Percentiles rank a stretch among this genome's conserved stretches.
phyloP scores from a whole-genome alignment of 2,888 invertebrate species.

The Conus canariensis region DNA sequence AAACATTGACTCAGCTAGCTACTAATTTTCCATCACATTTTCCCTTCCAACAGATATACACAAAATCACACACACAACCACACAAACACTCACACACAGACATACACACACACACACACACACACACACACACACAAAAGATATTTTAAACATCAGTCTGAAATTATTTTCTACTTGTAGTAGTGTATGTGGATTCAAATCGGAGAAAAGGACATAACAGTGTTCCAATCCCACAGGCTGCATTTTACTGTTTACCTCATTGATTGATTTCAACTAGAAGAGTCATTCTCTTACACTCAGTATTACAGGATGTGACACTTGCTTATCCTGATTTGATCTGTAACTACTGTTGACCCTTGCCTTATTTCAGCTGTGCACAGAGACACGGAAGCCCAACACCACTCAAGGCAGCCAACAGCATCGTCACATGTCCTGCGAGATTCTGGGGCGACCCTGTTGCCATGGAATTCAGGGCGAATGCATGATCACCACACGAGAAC shows the following conservation, averaged over 20 bases:
- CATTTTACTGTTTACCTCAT: not conserved
- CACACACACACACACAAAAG: too few species aligned
- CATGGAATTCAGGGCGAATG: conserved; percentile 89
- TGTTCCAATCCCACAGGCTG: not conserved
- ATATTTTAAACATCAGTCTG: too few species aligned
- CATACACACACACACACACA: not conserved
- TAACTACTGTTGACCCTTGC: not conserved
- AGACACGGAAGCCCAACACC: conserved; percentile 61
- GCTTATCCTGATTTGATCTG: too few species aligned
- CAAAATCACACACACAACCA: too few species aligned
- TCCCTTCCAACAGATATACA: too few species aligned
- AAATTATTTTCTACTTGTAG: not conserved
- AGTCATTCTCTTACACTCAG: too few species aligned
- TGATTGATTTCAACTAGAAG: too few species aligned
- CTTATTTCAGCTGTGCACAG: conserved; percentile 69
- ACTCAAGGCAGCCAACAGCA: conserved; percentile 57
- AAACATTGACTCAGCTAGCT: too few species aligned
- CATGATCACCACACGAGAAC: conserved; percentile 77
- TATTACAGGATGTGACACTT: too few species aligned
- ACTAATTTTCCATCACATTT: too few species aligned
- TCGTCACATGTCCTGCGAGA: conserved; percentile 92
- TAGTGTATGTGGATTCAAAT: too few species aligned
- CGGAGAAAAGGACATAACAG: too few species aligned
- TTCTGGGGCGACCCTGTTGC: conserved; percentile 98
- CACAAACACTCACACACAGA: not conserved